Base-by-base conservation (phyloP, 2,113 vertebrate species). In the Lucifuga dentata region DNA sequence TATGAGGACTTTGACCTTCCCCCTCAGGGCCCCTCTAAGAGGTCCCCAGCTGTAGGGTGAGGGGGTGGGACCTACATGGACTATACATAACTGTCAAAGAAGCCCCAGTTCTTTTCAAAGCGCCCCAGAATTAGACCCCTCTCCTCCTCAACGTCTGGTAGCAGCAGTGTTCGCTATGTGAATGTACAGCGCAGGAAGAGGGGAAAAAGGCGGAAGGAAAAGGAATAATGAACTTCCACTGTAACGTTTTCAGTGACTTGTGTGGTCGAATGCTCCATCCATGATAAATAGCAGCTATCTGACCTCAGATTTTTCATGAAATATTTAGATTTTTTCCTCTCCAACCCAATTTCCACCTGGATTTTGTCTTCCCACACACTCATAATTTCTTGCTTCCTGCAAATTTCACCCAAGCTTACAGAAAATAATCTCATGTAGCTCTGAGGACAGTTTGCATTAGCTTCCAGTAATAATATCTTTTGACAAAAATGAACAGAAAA, bases 21-120 rank as follows among this genome's bases (percentile, higher is more conserved):
- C 70, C 80, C 68, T 70, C 61, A 57, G 78, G 90, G 88, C 82
- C 89, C 80, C 86, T 86, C 46, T 60, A 38, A 83, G 77, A 87
- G 84, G 63, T 81, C 66, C 61, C 85, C 87, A 86, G 86, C 83
- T 90, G 83, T 72, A 83, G 62, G 48, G 77, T 8, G 68, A 73
- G 23, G 41, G 40, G 64, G 72, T 17, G 71, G 81, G 58, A 66
- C 51, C 57, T 85, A 64, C 55, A 73, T 55, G 32, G 56, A 67
- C 65, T 70, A 80, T 66, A 86, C 76, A 85, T 78, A 76, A 80
- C 78, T 73, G 76, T 83, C 73, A 86, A 80, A 83, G 63, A 83
- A 85, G 68, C 55, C 43, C 73, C 61, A 67, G 50, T 57, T 67
- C 76, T 73, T 86, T 80, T 76, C 24, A 81, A 71, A 84, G 61